Percentiles rank a stretch among this genome's conserved stretches.
Conservation (phyloP, 2,797 vertebrate genomes). For the Etheostoma nigrum region DNA sequence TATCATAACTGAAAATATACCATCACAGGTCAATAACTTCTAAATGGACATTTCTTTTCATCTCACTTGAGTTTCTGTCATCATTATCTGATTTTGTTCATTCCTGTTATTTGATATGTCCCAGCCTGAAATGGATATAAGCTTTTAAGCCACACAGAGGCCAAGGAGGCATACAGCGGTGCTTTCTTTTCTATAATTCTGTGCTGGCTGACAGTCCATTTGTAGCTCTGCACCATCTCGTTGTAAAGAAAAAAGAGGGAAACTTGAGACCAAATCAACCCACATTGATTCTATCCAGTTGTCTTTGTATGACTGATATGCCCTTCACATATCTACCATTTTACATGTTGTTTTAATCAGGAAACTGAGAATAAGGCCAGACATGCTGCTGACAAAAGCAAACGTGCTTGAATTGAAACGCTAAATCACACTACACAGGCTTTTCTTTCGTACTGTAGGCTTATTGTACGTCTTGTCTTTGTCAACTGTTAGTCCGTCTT, state of each 20-base stretch:
- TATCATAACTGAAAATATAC: conserved; percentile 52
- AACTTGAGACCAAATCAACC: conserved; percentile 53
- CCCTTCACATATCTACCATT: conserved; percentile 4
- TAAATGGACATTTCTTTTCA: conserved; percentile 59
- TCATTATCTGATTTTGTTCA: conserved; percentile 49
- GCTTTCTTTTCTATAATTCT: conserved; percentile 7
- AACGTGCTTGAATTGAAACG: too few relatives aligned
- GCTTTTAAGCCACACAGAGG: conserved; percentile 46
- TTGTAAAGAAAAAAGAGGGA: conserved; percentile 52
- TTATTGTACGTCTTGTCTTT: conserved; percentile 25
- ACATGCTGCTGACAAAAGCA: background rate
- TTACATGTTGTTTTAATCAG: conserved; percentile 17
- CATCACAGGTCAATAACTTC: conserved; percentile 39
- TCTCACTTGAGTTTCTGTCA: conserved; percentile 33
- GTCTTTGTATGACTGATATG: background rate
- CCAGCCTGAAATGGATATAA: conserved; percentile 22
- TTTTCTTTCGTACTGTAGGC: background rate
- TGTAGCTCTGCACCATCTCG: conserved; percentile 30
- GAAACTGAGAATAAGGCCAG: background rate
- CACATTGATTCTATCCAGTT: conserved; percentile 29
- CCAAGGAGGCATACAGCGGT: background rate
- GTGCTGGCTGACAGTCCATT: conserved; percentile 1
- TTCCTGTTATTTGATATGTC: conserved; percentile 57
- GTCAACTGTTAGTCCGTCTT: conserved; percentile 14
- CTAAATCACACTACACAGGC: too few relatives aligned